Evolutionary conservation across 1,140 invertebrate genomes (phyloP).

Genomic region (Pygmarrhopalites habei): DNA sequence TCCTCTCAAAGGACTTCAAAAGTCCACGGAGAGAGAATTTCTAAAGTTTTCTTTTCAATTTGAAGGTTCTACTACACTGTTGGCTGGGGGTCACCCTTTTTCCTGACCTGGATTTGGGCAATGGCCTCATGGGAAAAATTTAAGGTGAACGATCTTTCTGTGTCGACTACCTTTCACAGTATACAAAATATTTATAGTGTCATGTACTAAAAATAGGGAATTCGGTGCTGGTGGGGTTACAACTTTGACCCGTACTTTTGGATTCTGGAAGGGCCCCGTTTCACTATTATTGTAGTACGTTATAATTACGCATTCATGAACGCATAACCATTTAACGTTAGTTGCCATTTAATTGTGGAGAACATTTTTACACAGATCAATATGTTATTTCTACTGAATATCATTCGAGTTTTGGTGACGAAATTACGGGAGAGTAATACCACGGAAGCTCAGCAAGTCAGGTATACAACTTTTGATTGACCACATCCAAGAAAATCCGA

Average conservation of each 20-base stretch:
- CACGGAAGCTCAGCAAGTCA: conserved; percentile 49
- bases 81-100: conserved; percentile 51
- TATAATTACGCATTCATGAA: not conserved
- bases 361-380: conserved; percentile 47
- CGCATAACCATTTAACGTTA: not conserved
- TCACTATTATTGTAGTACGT: conserved; percentile 37
- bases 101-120: conserved; percentile 46
- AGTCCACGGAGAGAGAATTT: too few species aligned
- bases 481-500: too few species aligned
- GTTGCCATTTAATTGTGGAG: too few species aligned
- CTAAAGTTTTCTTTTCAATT: too few species aligned
- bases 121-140: conserved; percentile 40
- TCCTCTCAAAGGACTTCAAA: too few species aligned
- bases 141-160: too few species aligned
- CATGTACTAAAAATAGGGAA: too few species aligned
- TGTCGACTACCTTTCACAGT: too few species aligned
- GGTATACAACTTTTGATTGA: too few species aligned
- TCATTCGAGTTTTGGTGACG: conserved; percentile 52
- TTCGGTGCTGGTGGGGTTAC: conserved; percentile 48
- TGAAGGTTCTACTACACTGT: conserved; percentile 47
- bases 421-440: conserved; percentile 50
- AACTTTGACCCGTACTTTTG: conserved; percentile 46
- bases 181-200: too few species aligned
- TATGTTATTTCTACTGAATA: conserved; percentile 49
- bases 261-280: conserved; percentile 44